Evolutionary conservation across 2,888 invertebrate species (phyloP), one percentile per base, ranked within the genome.

Genomic region (Pachydiplax longipennis): DNA sequence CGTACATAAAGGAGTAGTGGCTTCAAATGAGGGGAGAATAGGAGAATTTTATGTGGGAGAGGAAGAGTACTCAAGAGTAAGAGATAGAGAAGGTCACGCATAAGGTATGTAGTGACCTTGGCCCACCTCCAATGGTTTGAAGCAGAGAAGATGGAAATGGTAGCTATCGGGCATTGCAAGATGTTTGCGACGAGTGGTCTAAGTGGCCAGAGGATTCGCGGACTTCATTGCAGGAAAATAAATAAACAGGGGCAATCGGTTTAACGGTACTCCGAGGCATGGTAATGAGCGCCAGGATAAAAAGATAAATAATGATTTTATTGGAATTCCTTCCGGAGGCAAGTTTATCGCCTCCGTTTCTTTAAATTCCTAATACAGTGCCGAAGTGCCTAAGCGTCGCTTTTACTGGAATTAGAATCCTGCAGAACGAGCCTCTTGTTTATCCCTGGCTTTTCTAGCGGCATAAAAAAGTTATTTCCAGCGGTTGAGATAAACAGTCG

Each of bases 21-120:
- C 73, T 73, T 65, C 12, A n/a, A 65, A 65, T 65, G 12, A 65
- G 65, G 65, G 31, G 73, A 31, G 73, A 73, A 73, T 31, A n/a
- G 31, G 73, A 31, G 73, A 73, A 73, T 73, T 73, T 73, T 31
- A 73, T 73, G 73, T 73, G 13, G 73, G 73, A 73, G 73, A 31
- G 10, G 73, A 15, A 22, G 73, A 37, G 61, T 31, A 37, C 37
- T 8, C 25, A 3, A 37, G 8, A 61, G 31, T 6, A 3, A 37
- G 0, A 61, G 31, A 53, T n/a, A 44, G 81, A 53, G 83, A 87
- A 87, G 87, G 87, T 37, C 87, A 37, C 58, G 18, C 37, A 13
- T 61, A 83, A 87, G 61, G 87, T 18, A 87, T 87, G 61, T 58
- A 31, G 87, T 61, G 87, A 87, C 87, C 87, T 87, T 87, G 87